Evolutionary conservation across 2,888 invertebrate genomes (phyloP), one percentile per base, ranked within the genome.

Genomic region (Sinodicranocentrus sp.): DNA sequence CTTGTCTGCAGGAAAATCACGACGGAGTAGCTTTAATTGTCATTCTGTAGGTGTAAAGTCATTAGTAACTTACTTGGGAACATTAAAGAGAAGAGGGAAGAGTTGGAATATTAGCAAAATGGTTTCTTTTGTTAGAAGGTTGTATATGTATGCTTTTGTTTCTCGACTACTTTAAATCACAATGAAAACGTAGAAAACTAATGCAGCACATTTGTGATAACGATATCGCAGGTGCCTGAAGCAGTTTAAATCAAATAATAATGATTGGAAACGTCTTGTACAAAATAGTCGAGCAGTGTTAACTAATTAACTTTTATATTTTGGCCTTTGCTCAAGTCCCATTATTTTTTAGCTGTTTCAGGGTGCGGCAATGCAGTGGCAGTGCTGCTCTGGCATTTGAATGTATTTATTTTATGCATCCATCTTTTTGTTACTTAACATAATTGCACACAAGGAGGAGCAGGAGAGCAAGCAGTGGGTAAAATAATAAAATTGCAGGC

Each of bases 281-380:
- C 25, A 19, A 63, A 26, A 33, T 25, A 23, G 28, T 19, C 10
- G 6, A 15, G 28, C 25, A 33, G 33, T 33, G 63, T 19, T 33
- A 33, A 33, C 28, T 63, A 63, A 63, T 63, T 63, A 63, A 63
- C 6, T n/a, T 57, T 57, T 61, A 54, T 76, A 68, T 57, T 26
- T 57, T 68, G 77, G 77, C 77, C 68, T 68, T 59, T 59, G 26
- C 68, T 67, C 68, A 77, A 68, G 23, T 77, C 54, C 23, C 77
- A 77, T 77, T 59, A 68, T 17, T 1, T 67, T 63, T 75, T 54
- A 63, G 26, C 28, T 67, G 68, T 67, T 77, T 67, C 65, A 54
- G 68, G 77, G 77, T 57, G 68, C 65, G 76, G 59, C 65, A 21
- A n/a, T 23, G 54, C 65, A 61, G 61, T 57, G n/a, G 25, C 57